phyloP scores from a whole-genome alignment of 2,888 invertebrate genomes.

The Sphinx pinastri region DNA sequence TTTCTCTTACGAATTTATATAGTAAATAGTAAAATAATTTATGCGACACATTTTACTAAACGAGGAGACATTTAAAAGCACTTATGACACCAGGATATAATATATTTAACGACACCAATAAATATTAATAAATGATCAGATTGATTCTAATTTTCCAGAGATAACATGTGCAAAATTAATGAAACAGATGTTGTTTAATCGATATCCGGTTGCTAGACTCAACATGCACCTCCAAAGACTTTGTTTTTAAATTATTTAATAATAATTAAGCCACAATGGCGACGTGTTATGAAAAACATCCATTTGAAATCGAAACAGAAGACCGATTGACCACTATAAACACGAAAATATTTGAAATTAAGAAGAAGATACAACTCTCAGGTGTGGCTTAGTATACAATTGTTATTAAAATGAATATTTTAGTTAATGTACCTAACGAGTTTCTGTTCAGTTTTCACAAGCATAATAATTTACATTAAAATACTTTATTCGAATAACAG shows the following conservation, averaged over 20 bases:
- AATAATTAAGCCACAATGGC: conserved; percentile 51
- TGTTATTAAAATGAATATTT: not conserved
- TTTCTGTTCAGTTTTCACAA: too few species aligned
- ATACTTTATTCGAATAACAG: too few species aligned
- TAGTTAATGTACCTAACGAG: not conserved
- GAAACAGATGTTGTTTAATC: conserved; percentile 39
- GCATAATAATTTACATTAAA: too few species aligned
- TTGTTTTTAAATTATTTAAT: conserved; percentile 35
- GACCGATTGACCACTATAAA: conserved; percentile 86
- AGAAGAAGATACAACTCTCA: conserved; percentile 93
- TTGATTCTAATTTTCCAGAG: not conserved
- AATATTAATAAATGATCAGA: not conserved
- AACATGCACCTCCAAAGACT: conserved; percentile 14
- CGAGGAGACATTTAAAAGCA: too few species aligned
- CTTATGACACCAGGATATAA: not conserved
- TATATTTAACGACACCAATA: too few species aligned
- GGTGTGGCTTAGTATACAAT: conserved; percentile 77
- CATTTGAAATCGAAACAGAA: conserved; percentile 77
- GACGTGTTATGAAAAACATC: conserved; percentile 78
- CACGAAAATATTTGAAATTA: conserved; percentile 92
- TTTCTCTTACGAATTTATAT: too few species aligned
- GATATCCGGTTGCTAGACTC: conserved; percentile 34
- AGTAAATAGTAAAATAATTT: not conserved
- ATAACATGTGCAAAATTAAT: conserved; percentile 15
- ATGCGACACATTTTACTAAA: too few species aligned